Percentiles rank a stretch among this genome's conserved stretches.
These are phyloP conservation scores for Ornithoptera priamus DNA, from an alignment of 2,888 invertebrate genomes.

Conservation along the genomic window DNA sequence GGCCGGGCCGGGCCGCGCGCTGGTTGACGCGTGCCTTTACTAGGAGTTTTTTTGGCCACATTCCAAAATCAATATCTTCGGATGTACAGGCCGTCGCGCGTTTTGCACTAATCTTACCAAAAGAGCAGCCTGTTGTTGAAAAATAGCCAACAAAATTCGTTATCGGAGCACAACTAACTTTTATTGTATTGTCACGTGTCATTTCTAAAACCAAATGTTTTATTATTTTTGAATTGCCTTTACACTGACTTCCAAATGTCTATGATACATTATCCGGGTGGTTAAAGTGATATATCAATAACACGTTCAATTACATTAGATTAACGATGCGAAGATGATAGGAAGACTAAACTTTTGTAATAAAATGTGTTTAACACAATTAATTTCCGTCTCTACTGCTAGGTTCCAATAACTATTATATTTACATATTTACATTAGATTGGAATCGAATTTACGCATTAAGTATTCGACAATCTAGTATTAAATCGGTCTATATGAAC, in stretches of 20 bases:
- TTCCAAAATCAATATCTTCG: slow-evolving; percentile 79
- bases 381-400: no score
- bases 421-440: no score
- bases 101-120: slow-evolving; percentile 73
- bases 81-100: slow-evolving; percentile 71
- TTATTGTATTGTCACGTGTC: not conserved
- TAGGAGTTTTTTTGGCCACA: slow-evolving; percentile 77
- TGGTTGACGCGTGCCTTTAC: slow-evolving; percentile 77
- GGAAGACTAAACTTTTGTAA: no score
- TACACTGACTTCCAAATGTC: not conserved
- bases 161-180: not conserved
- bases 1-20: slow-evolving; percentile 72
- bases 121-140: slow-evolving; percentile 48
- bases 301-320: no score
- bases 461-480: no score
- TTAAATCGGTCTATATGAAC: not conserved
- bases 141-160: slow-evolving; percentile 35
- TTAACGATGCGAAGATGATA: no score
- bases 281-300: not conserved
- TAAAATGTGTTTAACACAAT: no score
- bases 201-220: not conserved
- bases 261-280: not conserved
- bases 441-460: no score
- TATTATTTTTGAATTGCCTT: not conserved
- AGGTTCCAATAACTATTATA: no score